A percentile compares a stretch with the other conserved stretches of the same genome.
phyloP scores from a whole-genome alignment of 1,140 invertebrate genomes.

The Ostrea denselamellosa region DNA sequence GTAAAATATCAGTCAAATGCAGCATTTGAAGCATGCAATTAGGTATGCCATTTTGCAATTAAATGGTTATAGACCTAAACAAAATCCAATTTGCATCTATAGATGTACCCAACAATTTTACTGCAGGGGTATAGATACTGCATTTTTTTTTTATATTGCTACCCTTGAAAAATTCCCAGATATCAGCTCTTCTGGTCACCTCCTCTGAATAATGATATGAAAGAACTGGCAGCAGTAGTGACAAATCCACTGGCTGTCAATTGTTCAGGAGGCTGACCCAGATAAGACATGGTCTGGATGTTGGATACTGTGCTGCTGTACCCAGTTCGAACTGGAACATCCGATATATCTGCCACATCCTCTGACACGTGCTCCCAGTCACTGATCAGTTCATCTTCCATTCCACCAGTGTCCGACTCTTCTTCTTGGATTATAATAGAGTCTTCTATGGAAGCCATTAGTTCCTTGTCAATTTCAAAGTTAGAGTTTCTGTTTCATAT shows the following conservation, averaged over 20 bases:
- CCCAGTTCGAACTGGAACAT: constrained; percentile 44
- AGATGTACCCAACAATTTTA: too few relatives aligned
- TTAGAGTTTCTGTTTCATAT: constrained; percentile 80
- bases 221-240: constrained; percentile 65
- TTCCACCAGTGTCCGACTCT: constrained; percentile 52
- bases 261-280: constrained; percentile 39
- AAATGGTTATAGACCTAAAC: too few relatives aligned
- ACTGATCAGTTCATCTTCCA: constrained; percentile 51
- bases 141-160: too few relatives aligned
- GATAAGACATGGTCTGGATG: constrained; percentile 56
- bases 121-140: too few relatives aligned
- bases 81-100: too few relatives aligned
- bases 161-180: not conserved
- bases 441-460: constrained; percentile 82
- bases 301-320: constrained; percentile 49
- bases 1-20: too few relatives aligned
- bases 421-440: constrained; percentile 54
- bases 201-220: constrained; percentile 67
- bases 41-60: too few relatives aligned
- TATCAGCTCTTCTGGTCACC: constrained; percentile 48
- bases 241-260: constrained; percentile 61
- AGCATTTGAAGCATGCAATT: too few relatives aligned
- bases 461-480: constrained; percentile 81
- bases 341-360: constrained; percentile 47
- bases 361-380: constrained; percentile 65